These are phyloP conservation scores for Miichthys miiuy DNA, from an alignment of 2,797 vertebrate genomes.

Conservation along the genomic window DNA sequence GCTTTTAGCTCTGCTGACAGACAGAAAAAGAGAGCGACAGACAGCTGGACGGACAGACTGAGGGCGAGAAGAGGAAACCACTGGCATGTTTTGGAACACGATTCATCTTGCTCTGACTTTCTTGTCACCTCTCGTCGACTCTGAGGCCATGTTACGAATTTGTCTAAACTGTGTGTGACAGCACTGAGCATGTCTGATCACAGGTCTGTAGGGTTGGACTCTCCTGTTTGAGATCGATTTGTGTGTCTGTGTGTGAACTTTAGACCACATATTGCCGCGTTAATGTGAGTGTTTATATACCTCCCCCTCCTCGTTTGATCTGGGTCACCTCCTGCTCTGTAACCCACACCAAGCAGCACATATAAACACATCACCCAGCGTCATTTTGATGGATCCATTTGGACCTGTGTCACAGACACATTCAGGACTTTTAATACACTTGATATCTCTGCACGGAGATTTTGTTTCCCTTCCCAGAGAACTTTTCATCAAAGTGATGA, in stretches of 20 bases:
- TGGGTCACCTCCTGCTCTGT: constrained; percentile 5
- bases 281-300: no score
- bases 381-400: constrained; percentile 36
- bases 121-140: constrained; percentile 12
- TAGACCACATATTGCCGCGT: no score
- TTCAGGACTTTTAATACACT: constrained; percentile 7
- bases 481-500: neutral
- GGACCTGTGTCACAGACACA: constrained; percentile 5
- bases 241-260: constrained; percentile 6
- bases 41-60: constrained; percentile 29
- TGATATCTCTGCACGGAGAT: neutral
- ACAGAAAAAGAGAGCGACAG: constrained; percentile 41
- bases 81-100: neutral
- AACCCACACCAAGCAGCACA: constrained; percentile 19
- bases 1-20: constrained; percentile 68
- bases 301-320: neutral
- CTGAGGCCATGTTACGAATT: neutral
- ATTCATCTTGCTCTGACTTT: constrained; percentile 52
- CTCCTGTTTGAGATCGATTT: neutral
- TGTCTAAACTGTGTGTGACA: neutral
- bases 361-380: neutral
- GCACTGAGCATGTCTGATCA: neutral
- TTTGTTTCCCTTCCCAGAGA: constrained; percentile 12
- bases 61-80: neutral
- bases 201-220: no score